A percentile compares a stretch with the other conserved stretches of the same genome.
Conservation (phyloP, 2,888 invertebrate genomes). For the Carabus problematicus region DNA sequence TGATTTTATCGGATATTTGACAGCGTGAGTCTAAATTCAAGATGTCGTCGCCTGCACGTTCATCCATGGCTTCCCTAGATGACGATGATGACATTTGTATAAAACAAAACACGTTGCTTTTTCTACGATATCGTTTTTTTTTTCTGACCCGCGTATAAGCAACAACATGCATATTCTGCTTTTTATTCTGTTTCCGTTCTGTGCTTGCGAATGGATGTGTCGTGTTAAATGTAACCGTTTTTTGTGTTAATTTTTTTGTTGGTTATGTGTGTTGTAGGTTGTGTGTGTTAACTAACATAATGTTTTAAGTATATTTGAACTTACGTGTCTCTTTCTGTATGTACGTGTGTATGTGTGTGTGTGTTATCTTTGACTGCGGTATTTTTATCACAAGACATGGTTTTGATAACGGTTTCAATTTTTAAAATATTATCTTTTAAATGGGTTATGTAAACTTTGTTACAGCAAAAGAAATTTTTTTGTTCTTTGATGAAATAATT, state of each 20-base stretch:
- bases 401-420: too few species aligned
- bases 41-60: too few species aligned
- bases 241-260: constrained; percentile 1
- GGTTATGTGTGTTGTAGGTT: constrained; percentile 24
- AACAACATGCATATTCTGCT: not conserved
- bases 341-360: not conserved
- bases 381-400: not conserved
- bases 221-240: not conserved
- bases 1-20: constrained; percentile 34
- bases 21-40: constrained; percentile 23
- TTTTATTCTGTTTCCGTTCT: constrained; percentile 25
- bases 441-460: too few species aligned
- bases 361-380: not conserved
- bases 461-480: too few species aligned
- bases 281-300: constrained; percentile 19
- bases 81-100: not conserved
- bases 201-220: constrained; percentile 24
- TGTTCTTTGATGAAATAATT: too few species aligned
- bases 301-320: not conserved
- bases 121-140: constrained; percentile 4
- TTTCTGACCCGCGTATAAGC: constrained; percentile 10
- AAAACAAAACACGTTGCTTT: constrained; percentile 13
- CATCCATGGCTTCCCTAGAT: constrained; percentile 23
- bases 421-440: too few species aligned
- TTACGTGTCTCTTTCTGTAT: not conserved